Base-by-base conservation (phyloP, 2,113 vertebrate genomes). In the Cephalopholis sonnerati region DNA sequence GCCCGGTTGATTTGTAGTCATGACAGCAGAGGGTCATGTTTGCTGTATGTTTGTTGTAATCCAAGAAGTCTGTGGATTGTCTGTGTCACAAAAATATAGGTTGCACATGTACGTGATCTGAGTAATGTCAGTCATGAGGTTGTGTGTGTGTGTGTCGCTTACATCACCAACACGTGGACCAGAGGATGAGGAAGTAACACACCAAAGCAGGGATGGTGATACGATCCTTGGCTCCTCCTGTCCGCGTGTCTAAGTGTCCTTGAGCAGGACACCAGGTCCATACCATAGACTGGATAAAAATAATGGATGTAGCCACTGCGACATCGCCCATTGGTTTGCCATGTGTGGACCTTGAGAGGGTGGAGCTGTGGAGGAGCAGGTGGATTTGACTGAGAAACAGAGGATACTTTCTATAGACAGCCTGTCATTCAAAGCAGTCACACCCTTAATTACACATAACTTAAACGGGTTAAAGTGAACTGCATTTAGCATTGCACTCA, bases 41-140 rank as follows among this genome's bases (percentile, higher is more conserved):
- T 44, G 41, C 17, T 22, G 16, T 77, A 5, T 67, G 63, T 74
- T 71, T 70, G 25, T 24, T 80, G 77, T 85, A 75, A 78, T 71
- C 12, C 16, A 64, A 83, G 73, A 58, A 25, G 51, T 46, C 18
- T 73, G 32, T 63, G 50, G 77, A 76, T 25, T 41, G 41, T 25
- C 6, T 16, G 39, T 46, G 68, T 55, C 17, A 71, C 46, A 36
- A 73, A 86, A 77, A 74, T 48, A 41, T 54, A 46, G 24, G 29
- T 12, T 36, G 27, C 15, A 54, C 25, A 50, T 72, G 48, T 50
- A 24, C n/a, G 32, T 44, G 36, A 57, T 29, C 55, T 70, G 53
- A 65, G 55, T 41, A 25, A 39, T 20, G 39, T 69, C 39, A 83
- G 18, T 15, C 32, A 39, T 32, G n/a, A 7, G 7, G 13, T 44